Base-by-base conservation (phyloP, 1,140 invertebrate species). In the Holotrichia oblita region DNA sequence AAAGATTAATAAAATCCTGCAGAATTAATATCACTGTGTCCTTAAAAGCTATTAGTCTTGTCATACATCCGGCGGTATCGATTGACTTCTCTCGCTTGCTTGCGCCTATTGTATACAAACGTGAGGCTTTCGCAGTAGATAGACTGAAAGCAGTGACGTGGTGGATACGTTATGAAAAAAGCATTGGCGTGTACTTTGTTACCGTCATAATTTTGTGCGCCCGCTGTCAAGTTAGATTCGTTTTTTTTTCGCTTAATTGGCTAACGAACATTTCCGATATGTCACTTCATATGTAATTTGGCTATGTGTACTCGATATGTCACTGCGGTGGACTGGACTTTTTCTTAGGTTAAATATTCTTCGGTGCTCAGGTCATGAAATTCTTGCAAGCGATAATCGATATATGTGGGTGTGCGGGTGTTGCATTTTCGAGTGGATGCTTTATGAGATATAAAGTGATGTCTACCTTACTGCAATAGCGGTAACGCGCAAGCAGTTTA, bases 21-120 rank as follows among this genome's bases (percentile, higher is more conserved):
- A 64, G 59, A 64, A 64, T 64, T 64, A 64, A 64, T 64, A 64
- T 64, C 59, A 14, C 10, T 27, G 17, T 10, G 22, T 64, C 59
- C 59, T 64, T 27, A 27, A 64, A 64, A 22, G 59, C 59, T 64
- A 64, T 64, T 64, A 64, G 59, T 64, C 59, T 64, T 64, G 59
- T 64, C 59, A 64, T 64, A 64, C 59, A 64, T 64, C 59, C 59
- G 59, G 10, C 17, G 24, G 0, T 64, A 64, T 64, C 59, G 8
- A 64, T 64, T 64, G 24, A 64, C 6, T 20, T 3, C 59, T 10
- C 59, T 22, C n/a, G n/a, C n/a, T n/a, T n/a, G n/a, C n/a, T n/a
- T n/a, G n/a, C n/a, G n/a, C n/a, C n/a, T n/a, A n/a, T n/a, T n/a
- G n/a, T n/a, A n/a, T n/a, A n/a, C n/a, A n/a, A n/a, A n/a, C n/a